These are phyloP conservation scores for Polypedilum pembai DNA, from an alignment of 1,140 invertebrate genomes.

Conservation along the genomic window DNA sequence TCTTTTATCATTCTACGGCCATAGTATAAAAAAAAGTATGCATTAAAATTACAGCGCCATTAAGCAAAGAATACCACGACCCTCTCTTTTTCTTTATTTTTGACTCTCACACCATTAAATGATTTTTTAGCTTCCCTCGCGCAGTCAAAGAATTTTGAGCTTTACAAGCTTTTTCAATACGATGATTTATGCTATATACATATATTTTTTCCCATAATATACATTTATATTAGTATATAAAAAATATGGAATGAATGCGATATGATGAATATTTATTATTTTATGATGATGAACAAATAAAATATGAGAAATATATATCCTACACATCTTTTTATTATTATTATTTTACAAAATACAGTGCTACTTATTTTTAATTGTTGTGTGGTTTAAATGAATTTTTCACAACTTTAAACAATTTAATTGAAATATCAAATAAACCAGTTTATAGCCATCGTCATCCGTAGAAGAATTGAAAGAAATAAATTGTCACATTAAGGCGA, in stretches of 20 bases:
- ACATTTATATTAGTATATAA: constrained; percentile 5
- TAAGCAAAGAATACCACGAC: not conserved
- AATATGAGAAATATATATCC: not conserved
- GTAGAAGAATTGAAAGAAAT: no score
- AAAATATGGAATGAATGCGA: not conserved
- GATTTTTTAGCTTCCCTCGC: not conserved
- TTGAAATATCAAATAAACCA: no score
- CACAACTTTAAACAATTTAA: no score
- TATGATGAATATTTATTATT: constrained; percentile 14
- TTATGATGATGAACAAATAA: constrained; percentile 6
- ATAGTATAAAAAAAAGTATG: not conserved
- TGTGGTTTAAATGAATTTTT: no score
- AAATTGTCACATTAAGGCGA: no score
- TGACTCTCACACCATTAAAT: not conserved
- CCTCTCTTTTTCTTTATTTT: no score
- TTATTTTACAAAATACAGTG: no score
- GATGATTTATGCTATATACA: not conserved
- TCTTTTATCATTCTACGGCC: no score
- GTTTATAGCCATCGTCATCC: no score
- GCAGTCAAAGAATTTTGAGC: not conserved
- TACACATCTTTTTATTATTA: no score
- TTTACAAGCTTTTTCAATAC: not conserved
- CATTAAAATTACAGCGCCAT: not conserved
- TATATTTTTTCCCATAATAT: constrained; percentile 18
- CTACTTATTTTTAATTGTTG: no score